Base-by-base conservation (phyloP, 2,888 invertebrate species). In the Trichacis sp. region DNA sequence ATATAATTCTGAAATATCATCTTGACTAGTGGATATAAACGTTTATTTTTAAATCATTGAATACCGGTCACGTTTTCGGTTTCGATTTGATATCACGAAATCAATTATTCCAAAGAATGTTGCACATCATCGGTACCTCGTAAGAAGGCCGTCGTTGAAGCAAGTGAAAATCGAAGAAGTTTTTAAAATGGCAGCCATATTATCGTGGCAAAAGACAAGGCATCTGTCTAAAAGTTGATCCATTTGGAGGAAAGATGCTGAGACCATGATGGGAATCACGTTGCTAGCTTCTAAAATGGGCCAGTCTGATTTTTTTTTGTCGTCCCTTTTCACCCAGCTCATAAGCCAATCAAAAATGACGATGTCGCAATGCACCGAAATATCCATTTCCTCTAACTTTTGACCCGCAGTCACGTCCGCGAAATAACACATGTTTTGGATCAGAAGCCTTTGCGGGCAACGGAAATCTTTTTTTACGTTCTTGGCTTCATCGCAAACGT, bases 261-360 rank as follows among this genome's bases (percentile, higher is more conserved):
- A 97, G 0, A 97, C 95, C 63, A 97, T 87, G 52, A 98, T 93
- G 0, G 97, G 96, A 53, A 97, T 90, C 1, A 96, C 97, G 83
- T 95, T 96, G 76, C 88, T 90, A 0, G 93, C 88, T 80, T 96
- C 95, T 42, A 93, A 84, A 40, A 86, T 83, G 0, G 94, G 93
- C 88, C 89, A 89, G 70, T 89, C 89, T 0, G 89, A 89, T 59
- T 89, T 88, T 61, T 89, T 85, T 62, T 89, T 87, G 0, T 88
- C 85, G 73, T 92, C 92, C 24, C 90, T 88, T 83, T 96, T 95
- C n/a, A 97, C 94, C 95, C 97, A 97, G 69, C 92, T 90, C 93
- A 97, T 96, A 52, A 98, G 86, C 96, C 97, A 97, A 76, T 97
- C 97, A 84, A 98, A 98, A 65, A 97, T 96, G 81, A 93, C 89